Evolutionary conservation across 2,113 vertebrate genomes (phyloP), one percentile per base, ranked within the genome.

Genomic region (Vulpes vulpes): DNA sequence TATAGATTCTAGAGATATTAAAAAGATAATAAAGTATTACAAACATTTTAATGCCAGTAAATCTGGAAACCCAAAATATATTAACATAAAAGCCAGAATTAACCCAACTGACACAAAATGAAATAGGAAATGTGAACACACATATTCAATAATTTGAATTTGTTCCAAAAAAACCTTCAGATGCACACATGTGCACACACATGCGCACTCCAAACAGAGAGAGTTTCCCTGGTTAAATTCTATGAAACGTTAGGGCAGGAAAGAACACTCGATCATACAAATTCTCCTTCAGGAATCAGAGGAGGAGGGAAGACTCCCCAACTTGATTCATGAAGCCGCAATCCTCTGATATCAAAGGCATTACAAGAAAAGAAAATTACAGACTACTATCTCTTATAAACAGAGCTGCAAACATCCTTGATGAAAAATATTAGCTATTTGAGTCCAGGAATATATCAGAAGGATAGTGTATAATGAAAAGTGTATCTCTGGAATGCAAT

Each of bases 51-150:
- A 83, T 79, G 53, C 79, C 53, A 65, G 71, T 55, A 91, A 85
- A 71, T 73, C 25, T 25, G 49, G 93, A 95, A 90, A 88, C 43
- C 8, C 59, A 76, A 96, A 96, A 65, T 60, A 64, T 10, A 86
- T 59, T 97, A 78, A 78, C 57, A 83, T 84, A 57, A 84, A 96
- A 97, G 19, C 3, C 51, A 95, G 51, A 80, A 32, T 2, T 59
- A 64, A 53, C 7, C 11, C 16, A 59, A 16, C 10, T 80, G 62
- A 73, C 22, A 32, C 4, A 35, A 62, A 96, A 65, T 91, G 12
- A 76, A 94, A 49, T 49, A 43, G 69, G 64, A 97, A 90, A 55
- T 76, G 15, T 76, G 23, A 4, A 27, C 16, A 51, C 22, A 53
- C 49, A 57, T 17, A 25, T 9, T 60, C 32, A 97, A 32, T 65